These are phyloP conservation scores for Drosophila prostipennis DNA, from an alignment of 2,888 invertebrate species.

Conservation along the genomic window DNA sequence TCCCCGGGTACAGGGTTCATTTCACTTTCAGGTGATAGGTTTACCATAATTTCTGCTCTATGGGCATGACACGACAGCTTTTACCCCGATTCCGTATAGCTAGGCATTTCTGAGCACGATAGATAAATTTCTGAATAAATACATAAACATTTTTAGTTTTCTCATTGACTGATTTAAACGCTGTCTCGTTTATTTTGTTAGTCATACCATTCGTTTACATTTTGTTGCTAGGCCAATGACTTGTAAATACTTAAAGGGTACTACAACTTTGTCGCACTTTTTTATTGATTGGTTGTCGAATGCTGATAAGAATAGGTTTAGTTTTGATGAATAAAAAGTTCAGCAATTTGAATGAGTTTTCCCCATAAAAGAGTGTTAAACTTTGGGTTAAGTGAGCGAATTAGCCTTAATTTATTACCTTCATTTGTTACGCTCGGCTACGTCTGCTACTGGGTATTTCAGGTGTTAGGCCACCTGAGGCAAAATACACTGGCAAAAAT, in stretches of 20 bases:
- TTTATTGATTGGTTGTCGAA: neutral
- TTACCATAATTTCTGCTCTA: conserved; percentile 6
- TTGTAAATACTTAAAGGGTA: neutral
- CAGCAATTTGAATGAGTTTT: neutral
- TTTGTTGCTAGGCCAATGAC: neutral
- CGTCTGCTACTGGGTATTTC: neutral
- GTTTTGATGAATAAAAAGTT: neutral
- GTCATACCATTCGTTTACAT: neutral
- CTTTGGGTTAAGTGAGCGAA: conserved; percentile 10
- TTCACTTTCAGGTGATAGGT: conserved; percentile 26
- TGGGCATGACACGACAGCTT: conserved; percentile 25
- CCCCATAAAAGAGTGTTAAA: neutral
- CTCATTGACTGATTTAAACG: neutral
- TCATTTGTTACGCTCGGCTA: conserved; percentile 27
- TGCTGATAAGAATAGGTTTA: conserved; percentile 4
- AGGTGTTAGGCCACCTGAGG: conserved; percentile 1
- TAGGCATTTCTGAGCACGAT: neutral
- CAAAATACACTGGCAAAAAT: conserved; percentile 7
- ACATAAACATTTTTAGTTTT: neutral
- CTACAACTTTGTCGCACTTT: neutral
- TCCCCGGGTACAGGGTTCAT: conserved; percentile 33
- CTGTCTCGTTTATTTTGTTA: neutral
- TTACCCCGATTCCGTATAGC: neutral
- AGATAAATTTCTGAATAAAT: conserved; percentile 1
- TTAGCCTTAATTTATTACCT: conserved; percentile 31